These are phyloP conservation scores for Hyperoplus immaculatus DNA, from an alignment of 2,797 vertebrate genomes.

Conservation along the genomic window DNA sequence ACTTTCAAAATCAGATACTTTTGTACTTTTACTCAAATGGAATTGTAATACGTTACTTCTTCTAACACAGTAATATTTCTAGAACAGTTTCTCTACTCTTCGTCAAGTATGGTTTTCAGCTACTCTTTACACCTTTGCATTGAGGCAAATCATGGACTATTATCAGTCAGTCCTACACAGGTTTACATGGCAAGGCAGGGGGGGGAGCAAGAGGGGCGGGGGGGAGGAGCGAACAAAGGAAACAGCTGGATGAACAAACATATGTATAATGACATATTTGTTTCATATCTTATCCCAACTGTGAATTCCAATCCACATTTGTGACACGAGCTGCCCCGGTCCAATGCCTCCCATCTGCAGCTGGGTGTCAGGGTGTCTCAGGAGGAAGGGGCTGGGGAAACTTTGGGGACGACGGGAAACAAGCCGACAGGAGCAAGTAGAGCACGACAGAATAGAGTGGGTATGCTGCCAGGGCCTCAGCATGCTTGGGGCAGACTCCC, in stretches of 20 bases:
- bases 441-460: slow-evolving; percentile 79
- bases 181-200: slow-evolving; percentile 51
- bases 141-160: slow-evolving; percentile 47
- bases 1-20: no score
- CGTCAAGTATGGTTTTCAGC: no score
- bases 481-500: slow-evolving; percentile 72
- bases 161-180: slow-evolving; percentile 46
- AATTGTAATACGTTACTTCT: no score
- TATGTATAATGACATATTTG: slow-evolving; percentile 81
- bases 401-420: slow-evolving; percentile 70
- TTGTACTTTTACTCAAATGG: no score
- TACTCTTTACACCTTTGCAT: not conserved
- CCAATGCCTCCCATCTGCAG: slow-evolving; percentile 86
- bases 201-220: slow-evolving; percentile 19
- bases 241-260: slow-evolving; percentile 79
- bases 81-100: no score
- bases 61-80: no score
- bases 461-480: slow-evolving; percentile 64
- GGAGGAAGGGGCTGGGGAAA: slow-evolving; percentile 75
- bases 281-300: slow-evolving; percentile 82
- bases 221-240: slow-evolving; percentile 37
- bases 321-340: slow-evolving; percentile 83
- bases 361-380: slow-evolving; percentile 81
- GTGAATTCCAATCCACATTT: slow-evolving; percentile 83
- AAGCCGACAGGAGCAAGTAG: slow-evolving; percentile 83